Evolutionary conservation across 2,113 vertebrate genomes (phyloP).

Genomic region (Glaucidium brasilianum): DNA sequence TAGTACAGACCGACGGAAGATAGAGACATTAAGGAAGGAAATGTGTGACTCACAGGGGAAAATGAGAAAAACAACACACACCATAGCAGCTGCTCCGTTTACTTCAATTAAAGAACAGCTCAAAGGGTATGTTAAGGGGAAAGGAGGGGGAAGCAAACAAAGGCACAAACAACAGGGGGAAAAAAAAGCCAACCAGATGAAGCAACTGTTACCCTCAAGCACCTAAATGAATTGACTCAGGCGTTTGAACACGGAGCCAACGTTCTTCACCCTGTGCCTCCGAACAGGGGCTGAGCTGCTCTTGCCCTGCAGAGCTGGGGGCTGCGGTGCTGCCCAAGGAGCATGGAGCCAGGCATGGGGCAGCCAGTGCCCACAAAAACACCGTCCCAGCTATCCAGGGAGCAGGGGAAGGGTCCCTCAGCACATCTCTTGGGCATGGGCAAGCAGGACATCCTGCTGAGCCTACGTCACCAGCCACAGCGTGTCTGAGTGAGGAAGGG

Average conservation of each 20-base stretch:
- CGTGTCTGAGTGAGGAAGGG: not conserved
- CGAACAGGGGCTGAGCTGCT: not conserved
- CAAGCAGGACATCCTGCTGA: fast-evolving
- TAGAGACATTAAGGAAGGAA: constrained; percentile 73
- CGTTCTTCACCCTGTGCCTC: not conserved
- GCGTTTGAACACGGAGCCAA: not conserved
- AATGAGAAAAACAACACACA: constrained; percentile 67
- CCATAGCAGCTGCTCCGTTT: constrained; percentile 70
- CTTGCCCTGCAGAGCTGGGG: not conserved
- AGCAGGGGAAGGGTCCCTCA: not conserved
- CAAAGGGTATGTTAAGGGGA: constrained; percentile 69
- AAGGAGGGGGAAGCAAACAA: constrained; percentile 24
- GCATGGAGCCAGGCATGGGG: not conserved
- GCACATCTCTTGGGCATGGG: not conserved
- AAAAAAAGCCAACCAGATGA: constrained; percentile 21
- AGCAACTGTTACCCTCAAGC: constrained; percentile 44
- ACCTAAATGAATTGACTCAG: constrained; percentile 19
- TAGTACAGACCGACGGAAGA: constrained; percentile 67
- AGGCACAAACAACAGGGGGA: constrained; percentile 7
- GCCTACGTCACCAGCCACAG: not conserved
- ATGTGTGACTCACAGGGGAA: constrained; percentile 71
- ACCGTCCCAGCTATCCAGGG: not conserved
- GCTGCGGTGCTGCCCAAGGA: not conserved
- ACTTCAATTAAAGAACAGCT: constrained; percentile 72
- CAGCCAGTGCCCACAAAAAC: fast-evolving